Percentiles rank a stretch among this genome's conserved stretches.
phyloP scores from a whole-genome alignment of 2,797 vertebrate genomes.

The Sylvilagus floridanus region DNA sequence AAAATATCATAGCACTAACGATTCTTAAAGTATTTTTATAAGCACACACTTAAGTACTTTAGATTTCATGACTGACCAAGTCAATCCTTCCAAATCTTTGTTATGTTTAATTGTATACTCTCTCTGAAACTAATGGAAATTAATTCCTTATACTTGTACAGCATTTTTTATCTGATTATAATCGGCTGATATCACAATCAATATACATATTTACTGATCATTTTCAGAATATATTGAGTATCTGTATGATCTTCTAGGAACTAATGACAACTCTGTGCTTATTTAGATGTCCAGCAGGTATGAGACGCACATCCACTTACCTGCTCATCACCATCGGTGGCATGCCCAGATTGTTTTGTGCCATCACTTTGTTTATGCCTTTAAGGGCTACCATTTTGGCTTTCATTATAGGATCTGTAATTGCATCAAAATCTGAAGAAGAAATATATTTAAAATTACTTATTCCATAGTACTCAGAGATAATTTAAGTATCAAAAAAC shows the following conservation, averaged over 20 bases:
- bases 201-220: not conserved
- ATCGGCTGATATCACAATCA: not conserved
- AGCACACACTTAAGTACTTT: not conserved
- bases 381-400: slow-evolving; percentile 99
- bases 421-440: slow-evolving; percentile 96
- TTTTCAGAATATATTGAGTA: not conserved
- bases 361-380: slow-evolving; percentile 99
- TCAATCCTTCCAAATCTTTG: not conserved
- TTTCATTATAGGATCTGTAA: slow-evolving; percentile 99
- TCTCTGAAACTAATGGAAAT: not conserved
- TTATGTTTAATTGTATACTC: not conserved
- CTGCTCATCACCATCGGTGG: slow-evolving; percentile 96
- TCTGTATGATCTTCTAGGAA: not conserved
- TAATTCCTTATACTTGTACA: not conserved
- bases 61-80: not conserved
- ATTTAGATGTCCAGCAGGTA: not conserved
- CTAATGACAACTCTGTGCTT: accelerated
- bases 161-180: not conserved
- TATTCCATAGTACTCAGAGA: not conserved
- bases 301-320: slow-evolving; percentile 84
- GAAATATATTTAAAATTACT: slow-evolving; percentile 70
- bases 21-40: not conserved
- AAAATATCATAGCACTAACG: not conserved
- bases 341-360: slow-evolving; percentile 98
- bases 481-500: not conserved